Conservation (phyloP, 2,888 invertebrate genomes). For the Trypoxylon attenuatum region DNA sequence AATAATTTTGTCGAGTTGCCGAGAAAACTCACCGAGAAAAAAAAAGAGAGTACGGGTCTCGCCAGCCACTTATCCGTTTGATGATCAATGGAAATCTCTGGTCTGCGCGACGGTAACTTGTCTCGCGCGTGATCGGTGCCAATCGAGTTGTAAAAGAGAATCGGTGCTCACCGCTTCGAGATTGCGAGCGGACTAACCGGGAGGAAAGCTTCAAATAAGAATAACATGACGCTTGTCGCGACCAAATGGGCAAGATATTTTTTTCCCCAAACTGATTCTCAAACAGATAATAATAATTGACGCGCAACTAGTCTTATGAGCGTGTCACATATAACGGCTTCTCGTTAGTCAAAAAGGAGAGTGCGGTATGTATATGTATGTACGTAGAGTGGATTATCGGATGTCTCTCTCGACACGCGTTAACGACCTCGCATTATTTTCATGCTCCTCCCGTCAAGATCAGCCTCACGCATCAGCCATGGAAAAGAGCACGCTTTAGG, state of each 20-base stretch:
- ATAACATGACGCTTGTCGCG: slow-evolving; percentile 4
- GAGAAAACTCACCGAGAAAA: too few species aligned
- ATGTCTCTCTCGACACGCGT: slow-evolving; percentile 12
- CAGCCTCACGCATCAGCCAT: too few species aligned
- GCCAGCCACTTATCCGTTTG: background rate
- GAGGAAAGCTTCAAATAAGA: background rate
- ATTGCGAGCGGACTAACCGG: background rate
- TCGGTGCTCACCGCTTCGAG: background rate
- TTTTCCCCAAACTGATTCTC: slow-evolving; percentile 13
- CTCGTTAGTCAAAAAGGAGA: slow-evolving; percentile 34
- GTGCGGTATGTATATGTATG: too few species aligned
- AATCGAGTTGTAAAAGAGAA: too few species aligned
- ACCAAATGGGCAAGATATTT: slow-evolving; percentile 5
- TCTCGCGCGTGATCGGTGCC: background rate
- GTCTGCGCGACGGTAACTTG: background rate
- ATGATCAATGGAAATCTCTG: background rate
- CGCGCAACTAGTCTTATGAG: background rate
- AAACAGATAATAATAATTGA: too few species aligned
- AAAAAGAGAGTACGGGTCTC: background rate
- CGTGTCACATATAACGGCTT: slow-evolving; percentile 18
- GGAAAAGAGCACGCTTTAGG: too few species aligned
- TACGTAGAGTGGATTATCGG: slow-evolving; percentile 37
- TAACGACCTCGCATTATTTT: background rate
- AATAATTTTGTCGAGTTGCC: too few species aligned
- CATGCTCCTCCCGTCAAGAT: slow-evolving; percentile 1